A percentile compares a stretch with the other conserved stretches of the same genome.
Conservation (phyloP, 2,113 vertebrate species). For the Spilogale gracilis region DNA sequence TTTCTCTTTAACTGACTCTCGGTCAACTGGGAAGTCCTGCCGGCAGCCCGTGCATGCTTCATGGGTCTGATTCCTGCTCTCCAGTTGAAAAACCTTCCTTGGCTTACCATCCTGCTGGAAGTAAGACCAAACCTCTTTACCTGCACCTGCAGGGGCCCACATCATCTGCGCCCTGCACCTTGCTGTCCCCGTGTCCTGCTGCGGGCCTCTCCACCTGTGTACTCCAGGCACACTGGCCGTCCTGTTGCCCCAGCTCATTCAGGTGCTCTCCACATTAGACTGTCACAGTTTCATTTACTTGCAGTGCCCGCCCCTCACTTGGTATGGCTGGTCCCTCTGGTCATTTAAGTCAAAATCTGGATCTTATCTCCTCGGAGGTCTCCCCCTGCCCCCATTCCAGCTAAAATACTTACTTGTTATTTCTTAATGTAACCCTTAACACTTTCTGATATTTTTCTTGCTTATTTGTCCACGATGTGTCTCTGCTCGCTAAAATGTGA, state of each 20-base stretch:
- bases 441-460: neutral
- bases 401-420: neutral
- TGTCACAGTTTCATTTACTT: neutral
- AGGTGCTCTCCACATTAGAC: neutral
- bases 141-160: too few relatives aligned
- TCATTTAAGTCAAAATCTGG: neutral
- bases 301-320: neutral
- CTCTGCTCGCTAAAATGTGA: neutral
- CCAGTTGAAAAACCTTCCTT: neutral
- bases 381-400: neutral
- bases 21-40: neutral
- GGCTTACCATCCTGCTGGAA: neutral
- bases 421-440: neutral
- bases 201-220: rapidly evolving
- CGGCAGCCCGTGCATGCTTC: neutral
- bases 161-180: neutral
- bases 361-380: neutral
- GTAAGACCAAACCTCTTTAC: neutral
- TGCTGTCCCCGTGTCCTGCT: too few relatives aligned
- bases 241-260: neutral
- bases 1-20: neutral
- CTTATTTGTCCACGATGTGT: neutral
- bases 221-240: neutral
- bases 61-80: neutral
- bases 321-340: neutral